Evolutionary conservation across 2,797 vertebrate genomes (phyloP).

Genomic region (Hozukius guyotensis): DNA sequence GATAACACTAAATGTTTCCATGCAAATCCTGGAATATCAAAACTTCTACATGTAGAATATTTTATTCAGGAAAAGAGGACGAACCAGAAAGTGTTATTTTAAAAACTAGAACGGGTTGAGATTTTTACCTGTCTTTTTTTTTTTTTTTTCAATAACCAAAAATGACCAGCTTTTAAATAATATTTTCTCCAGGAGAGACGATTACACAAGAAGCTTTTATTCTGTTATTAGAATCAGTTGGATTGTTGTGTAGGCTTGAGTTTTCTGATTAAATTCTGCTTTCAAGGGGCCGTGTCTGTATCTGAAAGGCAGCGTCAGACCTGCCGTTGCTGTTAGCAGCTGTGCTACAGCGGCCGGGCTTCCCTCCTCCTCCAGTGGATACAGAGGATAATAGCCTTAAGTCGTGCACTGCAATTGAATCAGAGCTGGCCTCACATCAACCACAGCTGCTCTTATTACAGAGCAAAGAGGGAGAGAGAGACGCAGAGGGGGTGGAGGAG

Average conservation of each 20-base stretch:
- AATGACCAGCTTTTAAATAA: neutral
- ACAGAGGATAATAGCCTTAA: constrained; percentile 72
- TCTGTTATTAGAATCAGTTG: neutral
- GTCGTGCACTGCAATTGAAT: constrained; percentile 80
- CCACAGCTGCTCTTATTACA: constrained; percentile 84
- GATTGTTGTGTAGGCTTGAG: neutral
- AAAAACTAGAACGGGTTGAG: no score
- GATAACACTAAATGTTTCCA: no score
- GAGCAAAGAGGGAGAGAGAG: constrained; percentile 55
- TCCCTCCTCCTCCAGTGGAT: constrained; percentile 50
- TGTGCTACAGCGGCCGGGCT: constrained; percentile 45
- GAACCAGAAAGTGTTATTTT: no score
- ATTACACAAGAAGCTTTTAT: neutral
- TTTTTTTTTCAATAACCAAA: neutral
- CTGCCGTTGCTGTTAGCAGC: constrained; percentile 58
- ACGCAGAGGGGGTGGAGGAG: constrained; percentile 28
- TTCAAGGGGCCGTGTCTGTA: neutral
- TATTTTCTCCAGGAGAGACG: neutral
- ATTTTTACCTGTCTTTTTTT: neutral
- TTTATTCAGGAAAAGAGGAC: no score
- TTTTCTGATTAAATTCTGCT: neutral
- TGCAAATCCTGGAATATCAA: no score
- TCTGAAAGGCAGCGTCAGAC: constrained; percentile 29
- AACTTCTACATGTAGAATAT: no score
- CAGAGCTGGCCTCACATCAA: constrained; percentile 67